Evolutionary conservation across 2,797 vertebrate genomes (phyloP).

Genomic region (Pipistrellus pipistrellus): DNA sequence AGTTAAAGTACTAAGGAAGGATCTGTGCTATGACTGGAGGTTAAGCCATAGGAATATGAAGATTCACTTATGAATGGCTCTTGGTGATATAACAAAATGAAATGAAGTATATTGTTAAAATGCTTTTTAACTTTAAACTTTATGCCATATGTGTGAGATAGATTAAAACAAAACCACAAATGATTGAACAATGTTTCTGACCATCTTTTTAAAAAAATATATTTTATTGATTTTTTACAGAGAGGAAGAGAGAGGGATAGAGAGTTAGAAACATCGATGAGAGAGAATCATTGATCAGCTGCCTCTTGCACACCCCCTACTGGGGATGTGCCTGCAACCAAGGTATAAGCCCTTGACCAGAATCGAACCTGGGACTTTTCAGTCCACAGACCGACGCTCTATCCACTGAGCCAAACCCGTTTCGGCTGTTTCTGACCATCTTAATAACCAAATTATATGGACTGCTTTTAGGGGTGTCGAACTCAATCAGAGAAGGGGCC

Average conservation of each 20-base stretch:
- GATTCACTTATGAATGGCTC: conserved; percentile 57
- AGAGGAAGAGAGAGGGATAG: no score
- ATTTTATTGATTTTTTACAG: no score
- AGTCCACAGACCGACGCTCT: no score
- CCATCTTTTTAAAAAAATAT: neutral
- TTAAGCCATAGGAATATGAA: conserved; percentile 64
- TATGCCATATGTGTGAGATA: conserved; percentile 61
- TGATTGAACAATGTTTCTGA: conserved; percentile 58
- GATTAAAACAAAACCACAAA: conserved; percentile 46
- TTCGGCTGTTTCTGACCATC: conserved; percentile 36
- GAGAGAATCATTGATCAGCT: no score
- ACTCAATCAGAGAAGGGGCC: no score
- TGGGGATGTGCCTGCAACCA: no score
- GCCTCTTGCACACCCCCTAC: no score
- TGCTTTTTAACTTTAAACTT: conserved; percentile 68
- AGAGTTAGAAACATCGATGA: no score
- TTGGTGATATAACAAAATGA: conserved; percentile 65
- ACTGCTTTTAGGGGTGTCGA: no score
- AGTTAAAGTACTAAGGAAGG: conserved; percentile 57
- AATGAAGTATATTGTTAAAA: conserved; percentile 73
- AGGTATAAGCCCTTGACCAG: no score
- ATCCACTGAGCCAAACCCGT: no score
- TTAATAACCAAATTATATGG: neutral
- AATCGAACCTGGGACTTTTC: no score
- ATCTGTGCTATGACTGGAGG: conserved; percentile 57